Base-by-base conservation (phyloP, 2,113 vertebrate species). In the Sylvietta virens region DNA sequence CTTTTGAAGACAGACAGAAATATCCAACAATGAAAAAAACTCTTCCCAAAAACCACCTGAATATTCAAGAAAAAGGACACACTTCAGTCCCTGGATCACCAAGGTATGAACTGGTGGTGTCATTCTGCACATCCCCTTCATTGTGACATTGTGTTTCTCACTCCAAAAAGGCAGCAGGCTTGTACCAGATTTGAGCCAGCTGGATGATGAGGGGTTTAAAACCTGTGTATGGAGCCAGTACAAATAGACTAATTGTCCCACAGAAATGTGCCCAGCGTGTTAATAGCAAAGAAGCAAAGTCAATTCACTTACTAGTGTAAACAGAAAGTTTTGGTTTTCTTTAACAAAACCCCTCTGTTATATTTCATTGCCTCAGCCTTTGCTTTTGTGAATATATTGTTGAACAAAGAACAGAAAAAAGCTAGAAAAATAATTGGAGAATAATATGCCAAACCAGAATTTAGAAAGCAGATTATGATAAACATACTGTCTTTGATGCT, bases 61-160 rank as follows among this genome's bases (percentile, higher is more conserved):
- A 42, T 61, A 56, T 39, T 89, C 17, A 67, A 79, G 48, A 60
- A 77, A 53, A 14, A 64, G 22, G 35, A 67, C 1, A 2, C 24
- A 40, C 4, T 80, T 72, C n/a, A 70, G 48, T 47, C 10, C 16
- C 61, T 30, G 39, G 22, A 40, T 12, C 1, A 1, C 16, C 15
- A 1, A 58, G 21, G 6, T 28, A 13, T 42, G 39, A 74, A 12
- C 48, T 67, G 40, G 8, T 15, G 10, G 27, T 67, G 39, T 20
- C 2, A 0, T 50, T 85, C 19, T 57, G 31, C 22, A 31, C 1
- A 4, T 50, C 16, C 8, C 35, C 15, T 74, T 44, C 6, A 1
- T 11, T 60, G 39, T 44, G 45, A 31, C 0, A 0, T 10, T 23
- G 1, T 50, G 8, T 54, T 92, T 81, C 26, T 40, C 11, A 60